A percentile compares a stretch with the other conserved stretches of the same genome.
Evolutionary conservation across 2,888 invertebrate species (phyloP).

Genomic region (Cataglyphis cursor): DNA sequence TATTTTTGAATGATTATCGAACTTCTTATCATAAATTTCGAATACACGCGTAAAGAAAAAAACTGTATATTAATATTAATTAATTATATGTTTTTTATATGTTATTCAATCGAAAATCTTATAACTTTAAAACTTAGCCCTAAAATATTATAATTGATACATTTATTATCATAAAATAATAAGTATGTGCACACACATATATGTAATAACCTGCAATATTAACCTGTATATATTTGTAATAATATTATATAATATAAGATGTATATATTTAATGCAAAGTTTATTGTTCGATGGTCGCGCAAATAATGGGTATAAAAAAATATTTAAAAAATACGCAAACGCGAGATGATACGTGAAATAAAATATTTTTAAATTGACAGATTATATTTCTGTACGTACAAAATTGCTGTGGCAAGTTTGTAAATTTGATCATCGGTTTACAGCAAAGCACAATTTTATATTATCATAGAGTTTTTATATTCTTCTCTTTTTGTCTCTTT

Average conservation of each 20-base stretch:
- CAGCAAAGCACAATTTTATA: background rate
- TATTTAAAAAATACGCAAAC: background rate
- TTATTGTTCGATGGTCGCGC: background rate
- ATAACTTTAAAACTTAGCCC: background rate
- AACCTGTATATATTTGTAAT: no score
- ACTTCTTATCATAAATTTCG: conserved; percentile 13
- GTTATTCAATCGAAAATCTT: background rate
- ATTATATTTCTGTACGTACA: background rate
- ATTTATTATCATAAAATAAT: no score
- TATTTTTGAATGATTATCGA: conserved; percentile 19
- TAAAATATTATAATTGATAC: background rate
- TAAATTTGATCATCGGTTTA: background rate
- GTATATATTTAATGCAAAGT: background rate
- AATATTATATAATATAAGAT: no score
- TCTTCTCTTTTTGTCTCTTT: background rate
- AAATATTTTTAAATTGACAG: background rate
- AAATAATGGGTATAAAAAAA: background rate
- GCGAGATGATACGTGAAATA: background rate
- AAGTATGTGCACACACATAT: background rate
- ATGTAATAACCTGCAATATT: no score
- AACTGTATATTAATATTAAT: conserved; percentile 17
- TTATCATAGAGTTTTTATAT: background rate
- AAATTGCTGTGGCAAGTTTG: background rate
- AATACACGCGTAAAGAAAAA: background rate
- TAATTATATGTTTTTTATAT: background rate